A percentile compares a stretch with the other conserved stretches of the same genome.
phyloP scores from a whole-genome alignment of 2,797 vertebrate species.

The Fundulus diaphanus region DNA sequence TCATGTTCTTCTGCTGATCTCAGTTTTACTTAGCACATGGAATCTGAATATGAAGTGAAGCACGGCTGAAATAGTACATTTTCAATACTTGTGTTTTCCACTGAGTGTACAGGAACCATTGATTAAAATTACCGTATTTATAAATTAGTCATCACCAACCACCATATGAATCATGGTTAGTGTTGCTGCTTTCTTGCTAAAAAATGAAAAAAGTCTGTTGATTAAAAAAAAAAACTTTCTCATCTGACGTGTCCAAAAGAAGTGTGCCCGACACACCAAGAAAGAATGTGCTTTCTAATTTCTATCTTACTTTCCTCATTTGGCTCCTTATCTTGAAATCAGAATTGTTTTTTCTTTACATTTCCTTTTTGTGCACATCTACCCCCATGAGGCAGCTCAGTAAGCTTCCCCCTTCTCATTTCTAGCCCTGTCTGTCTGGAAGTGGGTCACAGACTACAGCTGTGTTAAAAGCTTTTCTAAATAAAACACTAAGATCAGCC shows the following conservation, averaged over 20 bases:
- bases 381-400: slow-evolving; percentile 6
- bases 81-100: slow-evolving; percentile 11
- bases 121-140: not conserved
- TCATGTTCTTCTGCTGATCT: not conserved
- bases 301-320: not conserved
- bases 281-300: not conserved
- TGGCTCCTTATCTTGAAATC: not conserved
- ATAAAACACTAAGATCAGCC: slow-evolving; percentile 71
- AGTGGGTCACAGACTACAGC: slow-evolving; percentile 79
- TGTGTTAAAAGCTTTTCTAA: slow-evolving; percentile 75
- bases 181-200: not conserved
- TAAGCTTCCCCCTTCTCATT: slow-evolving; percentile 37
- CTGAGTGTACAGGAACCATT: not conserved
- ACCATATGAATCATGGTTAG: not conserved
- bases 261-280: too few species aligned
- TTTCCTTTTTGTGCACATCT: slow-evolving; percentile 12
- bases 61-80: slow-evolving; percentile 12
- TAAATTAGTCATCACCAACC: not conserved
- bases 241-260: not conserved
- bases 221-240: not conserved
- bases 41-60: slow-evolving; percentile 1
- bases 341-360: not conserved
- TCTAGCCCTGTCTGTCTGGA: slow-evolving; percentile 41
- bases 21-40: not conserved
- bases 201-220: not conserved